Conservation (phyloP, 1,140 invertebrate genomes). For the Oncopeltus fasciatus region DNA sequence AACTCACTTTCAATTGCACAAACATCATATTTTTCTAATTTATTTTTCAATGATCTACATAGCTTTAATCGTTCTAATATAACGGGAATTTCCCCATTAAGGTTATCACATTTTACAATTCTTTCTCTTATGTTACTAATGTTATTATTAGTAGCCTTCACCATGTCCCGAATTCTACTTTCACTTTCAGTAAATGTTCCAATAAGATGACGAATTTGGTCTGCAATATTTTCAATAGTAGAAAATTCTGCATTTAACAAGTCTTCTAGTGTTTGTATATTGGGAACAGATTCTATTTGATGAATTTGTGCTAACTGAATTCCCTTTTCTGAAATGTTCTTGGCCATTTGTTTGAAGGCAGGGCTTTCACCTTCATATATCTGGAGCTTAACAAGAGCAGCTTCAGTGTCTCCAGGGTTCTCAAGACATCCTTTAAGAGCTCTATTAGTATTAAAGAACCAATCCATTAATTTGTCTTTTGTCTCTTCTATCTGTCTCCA, state of each 20-base stretch:
- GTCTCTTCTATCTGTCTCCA: constrained; percentile 83
- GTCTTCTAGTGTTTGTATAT: constrained; percentile 49
- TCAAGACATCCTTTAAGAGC: background rate
- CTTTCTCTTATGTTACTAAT: constrained; percentile 62
- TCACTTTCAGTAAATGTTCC: constrained; percentile 57
- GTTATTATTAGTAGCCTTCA: constrained; percentile 51
- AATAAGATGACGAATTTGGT: constrained; percentile 56
- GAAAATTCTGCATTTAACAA: constrained; percentile 64
- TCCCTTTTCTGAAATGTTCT: constrained; percentile 61
- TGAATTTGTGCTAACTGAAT: constrained; percentile 68
- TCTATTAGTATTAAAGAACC: constrained; percentile 64
- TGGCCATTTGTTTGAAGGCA: constrained; percentile 54
- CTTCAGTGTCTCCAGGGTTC: constrained; percentile 53
- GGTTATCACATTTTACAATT: constrained; percentile 79
- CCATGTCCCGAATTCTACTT: constrained; percentile 48
- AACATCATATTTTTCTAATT: constrained; percentile 47
- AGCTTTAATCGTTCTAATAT: constrained; percentile 63
- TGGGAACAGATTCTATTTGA: constrained; percentile 49
- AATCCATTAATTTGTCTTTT: constrained; percentile 65
- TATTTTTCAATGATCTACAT: constrained; percentile 50
- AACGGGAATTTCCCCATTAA: constrained; percentile 71
- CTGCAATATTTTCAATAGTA: constrained; percentile 53
- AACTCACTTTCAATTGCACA: constrained; percentile 52
- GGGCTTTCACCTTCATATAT: constrained; percentile 71
- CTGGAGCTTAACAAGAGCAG: constrained; percentile 40